Base-by-base conservation (phyloP, 2,797 vertebrate genomes). In the Pelodytes ibericus region DNA sequence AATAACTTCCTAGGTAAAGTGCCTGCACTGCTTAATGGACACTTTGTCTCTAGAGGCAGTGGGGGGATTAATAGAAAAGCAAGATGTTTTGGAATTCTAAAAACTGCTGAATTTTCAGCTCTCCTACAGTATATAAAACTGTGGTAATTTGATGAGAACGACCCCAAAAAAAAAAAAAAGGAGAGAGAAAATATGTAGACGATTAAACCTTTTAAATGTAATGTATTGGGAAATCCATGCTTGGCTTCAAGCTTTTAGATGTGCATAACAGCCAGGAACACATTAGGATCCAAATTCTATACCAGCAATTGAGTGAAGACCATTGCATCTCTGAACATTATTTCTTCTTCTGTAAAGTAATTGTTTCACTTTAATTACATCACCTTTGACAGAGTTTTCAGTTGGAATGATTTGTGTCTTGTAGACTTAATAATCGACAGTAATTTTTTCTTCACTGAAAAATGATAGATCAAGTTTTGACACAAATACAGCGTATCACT, bases 311-410 rank as follows among this genome's bases (percentile, higher is more conserved):
- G 41, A 44, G 41, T 16, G 18, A 11, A 1, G 2, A 15, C 41
- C 18, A 44, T 44, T 63, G 51, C 59, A 11, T 1, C 16, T 15
- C 2, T 29, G 2, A 25, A 24, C n/a, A 13, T 25, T 22, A 30
- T 58, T 44, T 66, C 31, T 74, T 41, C 11, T 72, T 24, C 11
- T 61, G 18, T 51, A 74, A 74, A 16, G 24, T 30, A 74, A 65
- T 65, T 57, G 18, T 66, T 74, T 39, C 49, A 41, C 72, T 65
- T 72, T 63, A 62, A 63, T 36, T 58, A 63, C 59, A 20, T 36
- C 16, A 57, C 30, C n/a, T 56, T 63, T 63, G 47, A 56, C 26
- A 63, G 27, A 15, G 22, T 24, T 63, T 39, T 63, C 33, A 41
- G 33, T 25, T 56, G 2, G 47, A 39, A 44, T 39, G 60, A 72